A percentile compares a stretch with the other conserved stretches of the same genome.
Conservation (phyloP, 2,797 vertebrate genomes). For the Cynodonichthys magdalenae region DNA sequence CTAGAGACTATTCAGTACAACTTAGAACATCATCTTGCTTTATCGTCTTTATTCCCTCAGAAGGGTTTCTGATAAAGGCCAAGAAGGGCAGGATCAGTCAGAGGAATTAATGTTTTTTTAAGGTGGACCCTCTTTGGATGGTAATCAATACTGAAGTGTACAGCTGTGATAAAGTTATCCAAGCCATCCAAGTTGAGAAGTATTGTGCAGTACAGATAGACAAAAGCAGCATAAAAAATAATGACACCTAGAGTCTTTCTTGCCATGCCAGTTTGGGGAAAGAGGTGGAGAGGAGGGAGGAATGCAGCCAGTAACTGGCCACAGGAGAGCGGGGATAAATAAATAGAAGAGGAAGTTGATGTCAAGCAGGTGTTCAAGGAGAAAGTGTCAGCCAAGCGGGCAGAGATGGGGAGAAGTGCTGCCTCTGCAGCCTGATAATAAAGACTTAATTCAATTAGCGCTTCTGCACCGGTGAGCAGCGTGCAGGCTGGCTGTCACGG, state of each 20-base stretch:
- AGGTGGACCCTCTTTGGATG: constrained; percentile 42
- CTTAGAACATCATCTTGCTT: constrained; percentile 69
- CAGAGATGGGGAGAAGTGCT: constrained; percentile 82
- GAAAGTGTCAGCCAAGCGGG: constrained; percentile 86
- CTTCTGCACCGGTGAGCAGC: constrained; percentile 81
- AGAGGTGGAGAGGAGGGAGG: constrained; percentile 41
- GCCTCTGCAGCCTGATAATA: constrained; percentile 85
- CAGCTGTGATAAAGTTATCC: constrained; percentile 6
- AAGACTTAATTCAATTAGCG: constrained; percentile 88
- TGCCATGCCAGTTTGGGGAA: constrained; percentile 50
- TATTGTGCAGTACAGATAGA: constrained; percentile 14
- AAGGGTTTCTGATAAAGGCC: constrained; percentile 50
- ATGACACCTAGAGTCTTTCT: constrained; percentile 29
- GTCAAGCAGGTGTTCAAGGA: constrained; percentile 88
- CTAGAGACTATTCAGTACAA: constrained; percentile 68
- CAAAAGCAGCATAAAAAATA: constrained; percentile 40
- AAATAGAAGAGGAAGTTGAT: constrained; percentile 85
- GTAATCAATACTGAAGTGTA: constrained; percentile 28
- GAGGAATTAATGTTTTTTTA: constrained; percentile 41
- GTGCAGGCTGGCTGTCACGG: constrained; percentile 66
- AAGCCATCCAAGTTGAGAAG: constrained; percentile 27
- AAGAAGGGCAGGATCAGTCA: constrained; percentile 30
- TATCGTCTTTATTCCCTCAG: constrained; percentile 62
- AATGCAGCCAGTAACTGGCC: constrained; percentile 71
- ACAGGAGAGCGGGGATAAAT: constrained; percentile 80